These are phyloP conservation scores for Forbesichthys agassizii DNA, from an alignment of 2,113 vertebrate species.

Conservation along the genomic window DNA sequence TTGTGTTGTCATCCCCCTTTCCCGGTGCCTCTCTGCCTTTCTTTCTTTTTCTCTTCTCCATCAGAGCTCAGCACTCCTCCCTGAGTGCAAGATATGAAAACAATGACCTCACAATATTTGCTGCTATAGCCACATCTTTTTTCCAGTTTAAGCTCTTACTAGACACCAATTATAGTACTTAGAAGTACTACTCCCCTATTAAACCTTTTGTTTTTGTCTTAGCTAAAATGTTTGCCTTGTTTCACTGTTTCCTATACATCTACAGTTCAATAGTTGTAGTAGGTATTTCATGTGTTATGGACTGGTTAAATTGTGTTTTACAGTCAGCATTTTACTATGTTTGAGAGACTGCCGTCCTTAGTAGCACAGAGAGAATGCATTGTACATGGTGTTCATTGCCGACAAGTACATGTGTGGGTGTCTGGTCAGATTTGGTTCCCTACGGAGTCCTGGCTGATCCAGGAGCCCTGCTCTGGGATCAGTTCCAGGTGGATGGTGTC, in stretches of 20 bases:
- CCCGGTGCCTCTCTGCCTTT: constrained; percentile 36
- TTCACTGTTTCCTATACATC: too few relatives aligned
- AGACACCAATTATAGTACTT: neutral
- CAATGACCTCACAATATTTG: constrained; percentile 43
- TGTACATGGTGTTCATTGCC: constrained; percentile 30
- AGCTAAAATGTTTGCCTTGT: too few relatives aligned
- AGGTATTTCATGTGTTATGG: too few relatives aligned
- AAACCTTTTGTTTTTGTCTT: too few relatives aligned
- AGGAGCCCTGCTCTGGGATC: constrained; percentile 54
- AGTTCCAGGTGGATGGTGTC: constrained; percentile 70
- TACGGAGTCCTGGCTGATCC: constrained; percentile 30
- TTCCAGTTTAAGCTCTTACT: neutral
- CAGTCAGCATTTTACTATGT: constrained; percentile 9
- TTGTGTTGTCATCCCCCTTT: constrained; percentile 10
- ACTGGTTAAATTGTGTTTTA: too few relatives aligned
- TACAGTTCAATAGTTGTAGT: too few relatives aligned
- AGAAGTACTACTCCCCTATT: too few relatives aligned
- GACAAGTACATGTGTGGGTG: neutral
- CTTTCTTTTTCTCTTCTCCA: constrained; percentile 31
- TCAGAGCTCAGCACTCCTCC: constrained; percentile 46
- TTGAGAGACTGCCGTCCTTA: neutral
- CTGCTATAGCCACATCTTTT: constrained; percentile 14
- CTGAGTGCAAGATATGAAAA: constrained; percentile 39
- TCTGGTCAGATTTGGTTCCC: constrained; percentile 21
- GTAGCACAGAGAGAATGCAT: constrained; percentile 37